Base-by-base conservation (phyloP, 2,113 vertebrate genomes). In the Cynopterus brachyotis region DNA sequence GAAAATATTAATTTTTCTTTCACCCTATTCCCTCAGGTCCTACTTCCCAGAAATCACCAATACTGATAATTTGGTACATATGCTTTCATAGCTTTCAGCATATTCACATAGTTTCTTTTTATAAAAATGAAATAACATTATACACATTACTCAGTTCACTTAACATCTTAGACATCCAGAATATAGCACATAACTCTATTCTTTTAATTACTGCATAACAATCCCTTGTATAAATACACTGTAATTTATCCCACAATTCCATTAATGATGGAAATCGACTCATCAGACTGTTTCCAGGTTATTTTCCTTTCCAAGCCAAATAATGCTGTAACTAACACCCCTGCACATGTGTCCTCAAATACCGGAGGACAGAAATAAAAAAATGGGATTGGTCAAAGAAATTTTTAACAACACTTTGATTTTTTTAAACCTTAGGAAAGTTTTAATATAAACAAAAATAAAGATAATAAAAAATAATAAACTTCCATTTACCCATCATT, bases 101-200 rank as follows among this genome's bases (percentile, higher is more conserved):
- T 79, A 93, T 35, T 75, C 57, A 84, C 32, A 55, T 10, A 85
- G 37, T 17, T 78, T 57, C 45, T 70, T 91, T 75, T 84, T 75
- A 93, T 93, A 80, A 88, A 92, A 96, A 62, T 95, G 26, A 87
- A 79, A 93, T 93, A 12, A 82, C 12, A 59, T 66, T 60, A 70
- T 19, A 83, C 12, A 76, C 30, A 85, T 55, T 91, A 91, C 9
- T 60, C 26, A 93, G 53, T 2, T 89, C 40, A 93, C 50, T 78
- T 85, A 87, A 78, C 12, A 72, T 60, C 35, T 45, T 69, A n/a
- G 9, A 35, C 35, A 40, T 80, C 24, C 47, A 89, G 30, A 89
- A 95, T 75, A 70, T 0, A 96, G 50, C 40, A 94, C 24, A 86
- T 5, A 95, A 94, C 24, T 94, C 62, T 69, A 83, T 59, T 73